These are phyloP conservation scores for Odontothrips loti DNA, from an alignment of 2,888 invertebrate genomes.

Conservation along the genomic window DNA sequence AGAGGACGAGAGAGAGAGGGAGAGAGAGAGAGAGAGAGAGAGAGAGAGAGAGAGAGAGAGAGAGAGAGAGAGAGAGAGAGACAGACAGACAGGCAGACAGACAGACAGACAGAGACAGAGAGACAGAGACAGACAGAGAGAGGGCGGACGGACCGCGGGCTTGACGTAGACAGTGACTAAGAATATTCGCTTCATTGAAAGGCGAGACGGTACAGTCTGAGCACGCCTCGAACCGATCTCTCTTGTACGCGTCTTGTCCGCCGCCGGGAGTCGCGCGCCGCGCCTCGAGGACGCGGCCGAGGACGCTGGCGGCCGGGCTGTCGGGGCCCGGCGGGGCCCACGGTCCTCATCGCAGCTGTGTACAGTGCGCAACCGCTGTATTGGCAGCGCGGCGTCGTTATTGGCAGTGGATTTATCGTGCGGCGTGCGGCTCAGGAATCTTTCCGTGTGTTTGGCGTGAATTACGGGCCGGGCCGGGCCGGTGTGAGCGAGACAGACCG, in stretches of 20 bases:
- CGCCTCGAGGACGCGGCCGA: too few relatives aligned
- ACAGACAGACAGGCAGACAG: background rate
- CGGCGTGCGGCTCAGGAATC: background rate
- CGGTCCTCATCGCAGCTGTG: too few relatives aligned
- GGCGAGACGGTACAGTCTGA: slow-evolving; percentile 16
- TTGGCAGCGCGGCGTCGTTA: background rate
- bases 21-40: background rate
- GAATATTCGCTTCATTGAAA: slow-evolving; percentile 26
- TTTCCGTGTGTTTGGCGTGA: background rate
- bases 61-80: background rate
- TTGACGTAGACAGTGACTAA: slow-evolving; percentile 24
- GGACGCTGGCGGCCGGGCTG: too few relatives aligned
- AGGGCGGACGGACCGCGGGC: background rate
- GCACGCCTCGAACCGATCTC: background rate
- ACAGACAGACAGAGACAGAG: background rate
- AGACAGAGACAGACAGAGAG: background rate
- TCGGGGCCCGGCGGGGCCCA: too few relatives aligned
- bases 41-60: background rate
- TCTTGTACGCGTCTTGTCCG: background rate
- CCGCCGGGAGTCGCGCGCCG: background rate
- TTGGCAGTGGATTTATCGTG: background rate
- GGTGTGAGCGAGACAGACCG: background rate
- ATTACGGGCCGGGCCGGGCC: background rate
- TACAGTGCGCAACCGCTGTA: background rate
- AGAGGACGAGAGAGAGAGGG: background rate